Evolutionary conservation across 1,140 invertebrate species (phyloP).

Genomic region (Hermetia illucens): DNA sequence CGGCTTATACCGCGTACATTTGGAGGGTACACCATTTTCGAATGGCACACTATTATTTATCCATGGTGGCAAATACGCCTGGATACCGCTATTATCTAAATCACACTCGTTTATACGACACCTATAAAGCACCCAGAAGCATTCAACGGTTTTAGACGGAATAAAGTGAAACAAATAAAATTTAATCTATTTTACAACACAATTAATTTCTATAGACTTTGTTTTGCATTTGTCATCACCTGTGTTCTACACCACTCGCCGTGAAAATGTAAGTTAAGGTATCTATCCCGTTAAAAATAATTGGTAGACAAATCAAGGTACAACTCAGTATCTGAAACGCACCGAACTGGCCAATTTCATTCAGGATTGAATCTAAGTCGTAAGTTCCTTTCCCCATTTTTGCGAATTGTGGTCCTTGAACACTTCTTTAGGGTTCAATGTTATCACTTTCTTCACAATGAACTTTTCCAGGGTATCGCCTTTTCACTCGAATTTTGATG

Average conservation of each 20-base stretch:
- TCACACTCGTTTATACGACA: constrained; percentile 50
- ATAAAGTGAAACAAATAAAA: too few relatives aligned
- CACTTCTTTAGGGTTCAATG: too few relatives aligned
- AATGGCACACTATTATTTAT: constrained; percentile 35
- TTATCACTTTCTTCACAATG: too few relatives aligned
- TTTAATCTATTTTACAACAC: too few relatives aligned
- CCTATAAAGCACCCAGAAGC: too few relatives aligned
- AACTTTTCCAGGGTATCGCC: too few relatives aligned
- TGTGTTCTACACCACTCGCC: constrained; percentile 37
- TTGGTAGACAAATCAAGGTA: constrained; percentile 33
- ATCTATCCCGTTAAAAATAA: constrained; percentile 37
- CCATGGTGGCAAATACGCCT: constrained; percentile 36
- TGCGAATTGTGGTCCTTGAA: too few relatives aligned
- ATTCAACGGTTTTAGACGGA: too few relatives aligned
- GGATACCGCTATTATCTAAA: constrained; percentile 11
- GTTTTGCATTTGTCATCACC: constrained; percentile 24
- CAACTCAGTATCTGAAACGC: constrained; percentile 39
- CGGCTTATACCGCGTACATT: constrained; percentile 32
- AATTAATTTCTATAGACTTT: too few relatives aligned
- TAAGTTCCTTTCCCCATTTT: too few relatives aligned
- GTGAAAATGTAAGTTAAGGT: constrained; percentile 42
- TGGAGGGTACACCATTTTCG: constrained; percentile 28
- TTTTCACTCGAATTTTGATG: too few relatives aligned
- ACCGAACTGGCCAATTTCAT: constrained; percentile 40
- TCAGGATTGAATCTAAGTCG: constrained; percentile 31